Conservation (phyloP, 2,888 invertebrate species). For the Oscheius onirici region DNA sequence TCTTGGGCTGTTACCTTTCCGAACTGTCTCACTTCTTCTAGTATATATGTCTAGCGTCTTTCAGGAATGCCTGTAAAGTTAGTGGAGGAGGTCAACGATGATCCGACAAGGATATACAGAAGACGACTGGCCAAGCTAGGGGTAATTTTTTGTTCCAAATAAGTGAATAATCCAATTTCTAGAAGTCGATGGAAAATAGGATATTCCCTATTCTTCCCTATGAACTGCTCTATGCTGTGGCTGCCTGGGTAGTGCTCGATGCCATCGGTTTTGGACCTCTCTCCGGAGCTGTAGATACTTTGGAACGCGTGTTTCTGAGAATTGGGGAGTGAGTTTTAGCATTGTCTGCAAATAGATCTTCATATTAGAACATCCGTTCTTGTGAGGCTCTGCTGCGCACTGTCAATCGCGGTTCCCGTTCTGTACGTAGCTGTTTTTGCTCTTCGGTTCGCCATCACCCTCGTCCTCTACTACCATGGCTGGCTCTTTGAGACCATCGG, state of each 20-base stretch:
- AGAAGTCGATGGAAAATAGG: conserved; percentile 22
- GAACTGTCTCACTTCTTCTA: no score
- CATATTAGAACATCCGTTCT: conserved; percentile 26
- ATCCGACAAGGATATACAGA: conserved; percentile 13
- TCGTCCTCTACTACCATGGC: conserved; percentile 55
- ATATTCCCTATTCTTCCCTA: conserved; percentile 30
- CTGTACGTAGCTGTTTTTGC: conserved; percentile 27
- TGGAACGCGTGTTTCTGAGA: conserved; percentile 17
- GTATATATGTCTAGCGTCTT: no score
- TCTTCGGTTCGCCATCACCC: conserved; percentile 40
- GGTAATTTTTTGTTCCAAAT: not conserved
- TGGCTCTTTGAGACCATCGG: conserved; percentile 63
- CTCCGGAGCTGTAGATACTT: not conserved
- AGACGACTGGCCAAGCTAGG: conserved; percentile 9
- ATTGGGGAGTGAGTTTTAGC: conserved; percentile 13
- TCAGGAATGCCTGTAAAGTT: not conserved
- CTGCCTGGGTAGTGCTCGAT: conserved; percentile 30
- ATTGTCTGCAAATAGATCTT: not conserved
- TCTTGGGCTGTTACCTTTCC: no score
- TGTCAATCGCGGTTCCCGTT: conserved; percentile 36
- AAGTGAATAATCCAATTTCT: not conserved
- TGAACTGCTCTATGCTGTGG: conserved; percentile 26
- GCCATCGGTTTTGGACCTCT: conserved; percentile 28
- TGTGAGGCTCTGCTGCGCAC: conserved; percentile 16
- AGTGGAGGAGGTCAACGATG: conserved; percentile 4